A percentile compares a stretch with the other conserved stretches of the same genome.
Evolutionary conservation across 1,140 invertebrate genomes (phyloP).

Genomic region (Macrostomum lignano): DNA sequence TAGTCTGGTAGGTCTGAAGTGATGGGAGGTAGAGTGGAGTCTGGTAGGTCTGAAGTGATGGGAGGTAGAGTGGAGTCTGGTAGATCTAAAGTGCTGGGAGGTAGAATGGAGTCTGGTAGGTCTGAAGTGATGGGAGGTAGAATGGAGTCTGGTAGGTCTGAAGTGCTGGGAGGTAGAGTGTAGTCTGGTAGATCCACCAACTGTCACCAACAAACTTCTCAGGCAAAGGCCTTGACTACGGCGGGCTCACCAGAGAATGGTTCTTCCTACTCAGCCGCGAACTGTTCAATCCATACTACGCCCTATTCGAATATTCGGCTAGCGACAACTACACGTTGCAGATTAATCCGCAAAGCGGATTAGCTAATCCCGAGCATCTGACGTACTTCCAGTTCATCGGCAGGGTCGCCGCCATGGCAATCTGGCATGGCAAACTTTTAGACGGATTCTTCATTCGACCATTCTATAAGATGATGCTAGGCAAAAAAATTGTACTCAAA

Average conservation of each 20-base stretch:
- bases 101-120: too few species aligned
- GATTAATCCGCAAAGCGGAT: slow-evolving; percentile 81
- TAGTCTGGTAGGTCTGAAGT: too few species aligned
- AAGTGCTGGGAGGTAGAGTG: too few species aligned
- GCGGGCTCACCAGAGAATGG: slow-evolving; percentile 63
- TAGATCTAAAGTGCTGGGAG: too few species aligned
- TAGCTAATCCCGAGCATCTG: slow-evolving; percentile 85
- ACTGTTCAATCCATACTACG: slow-evolving; percentile 98
- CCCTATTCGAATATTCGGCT: slow-evolving; percentile 90
- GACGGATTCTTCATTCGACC: slow-evolving; percentile 84
- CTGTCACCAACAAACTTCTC: too few species aligned
- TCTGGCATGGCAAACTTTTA: slow-evolving; percentile 83
- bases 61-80: too few species aligned
- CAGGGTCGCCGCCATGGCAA: slow-evolving; percentile 81
- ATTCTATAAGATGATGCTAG: slow-evolving; percentile 98
- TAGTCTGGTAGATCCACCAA: too few species aligned
- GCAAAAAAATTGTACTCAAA: slow-evolving; percentile 63
- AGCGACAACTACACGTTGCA: slow-evolving; percentile 94
- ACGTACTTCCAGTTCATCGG: slow-evolving; percentile 97
- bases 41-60: too few species aligned
- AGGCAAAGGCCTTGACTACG: slow-evolving; percentile 86
- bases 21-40: too few species aligned
- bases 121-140: too few species aligned
- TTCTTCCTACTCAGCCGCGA: slow-evolving; percentile 91
- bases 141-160: too few species aligned